A percentile compares a stretch with the other conserved stretches of the same genome.
Evolutionary conservation across 2,888 invertebrate species (phyloP).

Genomic region (Megamerina dolium): DNA sequence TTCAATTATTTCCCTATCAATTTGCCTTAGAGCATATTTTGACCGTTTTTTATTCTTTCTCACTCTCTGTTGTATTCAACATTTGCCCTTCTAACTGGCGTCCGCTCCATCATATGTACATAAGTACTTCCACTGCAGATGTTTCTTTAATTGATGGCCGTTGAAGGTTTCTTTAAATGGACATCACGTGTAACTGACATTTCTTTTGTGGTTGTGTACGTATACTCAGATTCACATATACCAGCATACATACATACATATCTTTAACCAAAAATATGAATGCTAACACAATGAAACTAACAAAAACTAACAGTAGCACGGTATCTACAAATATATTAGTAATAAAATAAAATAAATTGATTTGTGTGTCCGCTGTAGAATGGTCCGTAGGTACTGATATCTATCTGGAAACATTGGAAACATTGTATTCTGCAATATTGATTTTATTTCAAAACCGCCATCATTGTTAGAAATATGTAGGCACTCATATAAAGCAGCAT

Average conservation of each 20-base stretch:
- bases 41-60: neutral
- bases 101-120: neutral
- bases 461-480: no score
- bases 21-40: no score
- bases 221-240: neutral
- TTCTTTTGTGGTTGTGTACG: slow-evolving; percentile 8
- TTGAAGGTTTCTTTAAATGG: slow-evolving; percentile 14
- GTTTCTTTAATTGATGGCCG: slow-evolving; percentile 17
- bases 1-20: neutral
- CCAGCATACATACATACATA: neutral
- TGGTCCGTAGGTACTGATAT: no score
- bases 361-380: no score
- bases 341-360: no score
- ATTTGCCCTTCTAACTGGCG: neutral
- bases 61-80: neutral
- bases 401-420: no score
- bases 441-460: no score
- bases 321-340: no score
- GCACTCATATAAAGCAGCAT: no score
- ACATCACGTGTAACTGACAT: slow-evolving; percentile 16
- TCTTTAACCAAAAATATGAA: neutral
- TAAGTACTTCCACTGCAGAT: slow-evolving; percentile 10
- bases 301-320: no score
- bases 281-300: neutral
- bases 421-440: no score